A percentile compares a stretch with the other conserved stretches of the same genome.
Evolutionary conservation across 2,113 vertebrate genomes (phyloP).

Genomic region (Pseudonaja textilis): DNA sequence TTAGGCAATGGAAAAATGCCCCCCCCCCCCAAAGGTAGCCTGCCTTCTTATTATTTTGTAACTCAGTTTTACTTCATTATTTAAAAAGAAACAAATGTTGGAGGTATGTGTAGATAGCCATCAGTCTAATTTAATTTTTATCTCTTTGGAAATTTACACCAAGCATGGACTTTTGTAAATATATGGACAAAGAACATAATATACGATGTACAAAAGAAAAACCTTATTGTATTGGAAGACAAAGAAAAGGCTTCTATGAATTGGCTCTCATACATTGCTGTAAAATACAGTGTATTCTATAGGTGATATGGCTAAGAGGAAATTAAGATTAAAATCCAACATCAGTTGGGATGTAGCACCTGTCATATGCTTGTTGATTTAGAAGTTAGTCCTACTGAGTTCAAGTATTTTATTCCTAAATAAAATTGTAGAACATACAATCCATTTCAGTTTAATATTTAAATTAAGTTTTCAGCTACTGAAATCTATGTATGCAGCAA

Average conservation of each 20-base stretch:
- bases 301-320: not conserved
- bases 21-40: constrained; percentile 14
- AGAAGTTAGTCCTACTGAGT: not conserved
- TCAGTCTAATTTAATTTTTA: constrained; percentile 5
- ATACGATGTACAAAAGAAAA: not conserved
- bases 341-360: not conserved
- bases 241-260: not conserved
- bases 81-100: constrained; percentile 5
- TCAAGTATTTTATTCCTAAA: not conserved
- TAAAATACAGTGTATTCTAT: not conserved
- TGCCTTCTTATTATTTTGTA: constrained; percentile 47
- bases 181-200: not conserved
- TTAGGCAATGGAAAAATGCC: constrained; percentile 30
- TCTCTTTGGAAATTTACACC: constrained; percentile 30
- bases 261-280: not conserved
- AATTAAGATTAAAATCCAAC: not conserved
- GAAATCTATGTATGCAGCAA: not conserved
- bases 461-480: not conserved
- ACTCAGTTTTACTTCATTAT: not conserved
- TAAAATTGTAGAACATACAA: not conserved
- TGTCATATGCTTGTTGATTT: not conserved
- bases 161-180: constrained; percentile 17
- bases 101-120: constrained; percentile 18
- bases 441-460: constrained; percentile 12
- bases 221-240: not conserved